These are phyloP conservation scores for Periparus ater DNA, from an alignment of 2,797 vertebrate species.

Conservation along the genomic window DNA sequence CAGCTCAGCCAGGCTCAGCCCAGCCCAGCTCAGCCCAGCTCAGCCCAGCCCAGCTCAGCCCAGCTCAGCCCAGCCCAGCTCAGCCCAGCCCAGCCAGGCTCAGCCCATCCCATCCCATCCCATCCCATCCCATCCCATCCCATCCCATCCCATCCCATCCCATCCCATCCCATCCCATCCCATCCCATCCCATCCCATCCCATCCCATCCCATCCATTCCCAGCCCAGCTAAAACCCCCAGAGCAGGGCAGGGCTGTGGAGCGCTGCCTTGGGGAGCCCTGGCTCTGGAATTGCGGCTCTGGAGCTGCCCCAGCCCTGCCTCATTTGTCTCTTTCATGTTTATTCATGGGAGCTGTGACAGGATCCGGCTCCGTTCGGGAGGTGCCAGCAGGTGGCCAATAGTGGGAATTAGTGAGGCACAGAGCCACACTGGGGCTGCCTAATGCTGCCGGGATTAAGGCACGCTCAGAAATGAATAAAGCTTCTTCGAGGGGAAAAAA, in stretches of 20 bases:
- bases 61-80: too few relatives aligned
- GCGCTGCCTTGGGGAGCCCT: neutral
- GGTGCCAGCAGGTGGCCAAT: conserved; percentile 61
- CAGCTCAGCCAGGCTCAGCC: too few relatives aligned
- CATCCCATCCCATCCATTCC: too few relatives aligned
- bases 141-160: too few relatives aligned
- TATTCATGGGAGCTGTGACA: conserved; percentile 44
- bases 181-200: too few relatives aligned
- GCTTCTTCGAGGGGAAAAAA: conserved; percentile 64
- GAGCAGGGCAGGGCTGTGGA: accelerated
- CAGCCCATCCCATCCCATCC: too few relatives aligned
- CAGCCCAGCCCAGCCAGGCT: too few relatives aligned
- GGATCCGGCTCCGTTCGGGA: conserved; percentile 46
- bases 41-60: too few relatives aligned
- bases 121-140: too few relatives aligned
- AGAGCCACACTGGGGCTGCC: conserved; percentile 40
- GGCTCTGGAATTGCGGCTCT: neutral
- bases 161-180: too few relatives aligned
- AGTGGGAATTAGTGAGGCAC: conserved; percentile 68
- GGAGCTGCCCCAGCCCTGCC: conserved; percentile 6
- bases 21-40: too few relatives aligned
- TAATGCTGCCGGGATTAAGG: conserved; percentile 37
- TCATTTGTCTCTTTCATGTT: conserved; percentile 67
- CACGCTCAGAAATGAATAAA: conserved; percentile 53
- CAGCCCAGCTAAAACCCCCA: too few relatives aligned